A percentile compares a stretch with the other conserved stretches of the same genome.
Evolutionary conservation across 2,888 invertebrate species (phyloP).

Genomic region (Tanaodytes sp.): DNA sequence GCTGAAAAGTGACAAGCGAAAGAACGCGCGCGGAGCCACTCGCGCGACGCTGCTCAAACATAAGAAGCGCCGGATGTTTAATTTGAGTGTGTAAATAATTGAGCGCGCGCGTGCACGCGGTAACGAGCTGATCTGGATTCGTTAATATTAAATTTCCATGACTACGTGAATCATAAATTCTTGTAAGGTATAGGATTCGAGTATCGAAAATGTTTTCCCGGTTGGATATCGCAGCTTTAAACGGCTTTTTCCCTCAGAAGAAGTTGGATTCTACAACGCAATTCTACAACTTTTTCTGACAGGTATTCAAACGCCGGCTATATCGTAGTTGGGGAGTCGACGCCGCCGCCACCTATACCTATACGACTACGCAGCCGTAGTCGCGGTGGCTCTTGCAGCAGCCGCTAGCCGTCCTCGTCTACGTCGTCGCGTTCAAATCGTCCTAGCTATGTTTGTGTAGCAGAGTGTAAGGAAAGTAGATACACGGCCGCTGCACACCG

Average conservation of each 20-base stretch:
- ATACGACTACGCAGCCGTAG: not conserved
- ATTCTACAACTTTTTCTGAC: constrained; percentile 47
- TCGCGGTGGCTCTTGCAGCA: constrained; percentile 18
- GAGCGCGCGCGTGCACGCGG: too few species aligned
- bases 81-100: constrained; percentile 32
- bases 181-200: constrained; percentile 37
- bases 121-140: constrained; percentile 21
- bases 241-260: constrained; percentile 38
- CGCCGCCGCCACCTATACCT: constrained; percentile 9
- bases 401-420: constrained; percentile 26
- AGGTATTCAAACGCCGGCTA: constrained; percentile 46
- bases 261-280: constrained; percentile 34
- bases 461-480: constrained; percentile 54
- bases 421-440: constrained; percentile 47
- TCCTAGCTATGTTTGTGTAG: constrained; percentile 53
- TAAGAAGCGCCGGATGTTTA: constrained; percentile 19
- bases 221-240: constrained; percentile 33
- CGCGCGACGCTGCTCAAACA: constrained; percentile 7
- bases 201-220: constrained; percentile 40
- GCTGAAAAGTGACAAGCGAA: constrained; percentile 6
- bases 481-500: constrained; percentile 53
- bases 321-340: constrained; percentile 25
- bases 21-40: not conserved
- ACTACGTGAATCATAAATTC: constrained; percentile 21
- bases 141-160: constrained; percentile 36